Conservation (phyloP, 2,888 invertebrate species). For the Nephrotoma guestfalica region DNA sequence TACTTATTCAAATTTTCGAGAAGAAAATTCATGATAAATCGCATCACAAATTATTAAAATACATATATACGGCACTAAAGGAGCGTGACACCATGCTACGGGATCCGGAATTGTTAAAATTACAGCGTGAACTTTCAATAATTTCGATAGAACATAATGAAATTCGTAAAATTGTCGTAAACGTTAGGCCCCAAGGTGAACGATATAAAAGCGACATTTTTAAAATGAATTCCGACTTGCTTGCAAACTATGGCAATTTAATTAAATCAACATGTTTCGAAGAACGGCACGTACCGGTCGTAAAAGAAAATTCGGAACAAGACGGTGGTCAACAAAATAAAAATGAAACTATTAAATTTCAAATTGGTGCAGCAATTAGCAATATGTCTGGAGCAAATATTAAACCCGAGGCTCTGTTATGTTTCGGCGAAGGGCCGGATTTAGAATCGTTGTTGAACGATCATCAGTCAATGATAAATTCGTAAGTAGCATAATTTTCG, state of each 20-base stretch:
- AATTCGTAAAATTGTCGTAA: slow-evolving; percentile 32
- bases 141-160: slow-evolving; percentile 34
- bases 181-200: slow-evolving; percentile 31
- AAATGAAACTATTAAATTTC: background rate
- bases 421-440: slow-evolving; percentile 4
- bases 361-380: background rate
- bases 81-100: slow-evolving; percentile 9
- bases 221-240: slow-evolving; percentile 27
- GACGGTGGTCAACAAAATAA: background rate
- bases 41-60: slow-evolving; percentile 7
- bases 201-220: slow-evolving; percentile 27
- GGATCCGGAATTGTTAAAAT: slow-evolving; percentile 4
- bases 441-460: slow-evolving; percentile 2
- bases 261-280: background rate
- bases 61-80: slow-evolving; percentile 11
- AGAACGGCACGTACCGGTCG: too few species aligned
- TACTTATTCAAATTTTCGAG: background rate
- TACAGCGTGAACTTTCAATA: slow-evolving; percentile 8
- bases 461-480: background rate
- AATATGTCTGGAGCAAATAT: background rate
- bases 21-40: background rate
- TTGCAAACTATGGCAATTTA: background rate
- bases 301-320: background rate
- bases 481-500: background rate
- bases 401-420: background rate